Evolutionary conservation across 2,797 vertebrate species (phyloP), one percentile per base, ranked within the genome.

Genomic region (Micrastur ruficollis): DNA sequence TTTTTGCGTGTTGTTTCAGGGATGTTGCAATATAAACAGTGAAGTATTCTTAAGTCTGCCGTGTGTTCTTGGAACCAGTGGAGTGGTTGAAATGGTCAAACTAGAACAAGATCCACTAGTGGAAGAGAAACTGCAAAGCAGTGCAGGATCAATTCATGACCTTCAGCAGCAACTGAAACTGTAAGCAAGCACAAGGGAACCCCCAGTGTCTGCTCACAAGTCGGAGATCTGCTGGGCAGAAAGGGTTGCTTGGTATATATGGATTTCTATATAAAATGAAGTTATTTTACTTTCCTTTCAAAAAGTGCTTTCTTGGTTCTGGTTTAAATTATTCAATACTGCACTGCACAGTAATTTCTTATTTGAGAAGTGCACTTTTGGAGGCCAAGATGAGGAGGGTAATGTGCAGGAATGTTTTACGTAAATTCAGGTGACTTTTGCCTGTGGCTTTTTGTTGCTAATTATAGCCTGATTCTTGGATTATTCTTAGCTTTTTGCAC

Each of bases 31-130:
- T 91, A 97, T 98, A 92, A 98, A 97, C 40, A 93, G 97, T 9
- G 99, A 99, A 96, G 99, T 99, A 40, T 99, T 99, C 97, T 97
- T 99, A 97, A 99, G 99, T 92, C 95, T 99, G 53, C 99, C 99
- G 0, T 99, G 99, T 90, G 50, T 98, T 52, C 98, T 99, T 93
- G 99, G 99, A 87, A 89, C 78, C 23, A 97, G 49, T 1, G 99
- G 99, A 18, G 98, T 99, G 66, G 97, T 92, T 3, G 98, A 99
- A 73, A 91, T 98, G 71, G 97, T 99, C 7, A 98, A 98, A 40
- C 97, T 98, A 52, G 97, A 99, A 76, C 98, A 97, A 61, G 95
- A 98, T 81, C 86, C 97, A 14, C 96, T 98, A 16, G 98, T 99
- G 19, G 98, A 98, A 55, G 93, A 98, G 93, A 99, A 99, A 83